Evolutionary conservation across 2,797 vertebrate species (phyloP), one percentile per base, ranked within the genome.

Genomic region (Capromys pilorides): DNA sequence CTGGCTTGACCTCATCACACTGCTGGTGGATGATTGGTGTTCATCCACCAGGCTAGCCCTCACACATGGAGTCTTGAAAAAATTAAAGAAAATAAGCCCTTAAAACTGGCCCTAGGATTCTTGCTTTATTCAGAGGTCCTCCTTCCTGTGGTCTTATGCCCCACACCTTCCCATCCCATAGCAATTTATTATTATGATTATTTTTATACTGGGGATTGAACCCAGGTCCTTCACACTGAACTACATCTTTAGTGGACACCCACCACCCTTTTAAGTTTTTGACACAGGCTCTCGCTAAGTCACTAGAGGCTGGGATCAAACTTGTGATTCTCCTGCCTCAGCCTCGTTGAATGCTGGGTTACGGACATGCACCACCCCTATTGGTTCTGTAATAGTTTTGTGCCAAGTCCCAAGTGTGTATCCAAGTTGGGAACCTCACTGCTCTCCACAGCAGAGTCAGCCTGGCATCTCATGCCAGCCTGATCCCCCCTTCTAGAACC

Each of bases 291-390:
- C 71, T 41, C 12, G 13, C 19, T 41, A 41, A 26, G 71, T 73
- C 19, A 36, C 36, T 41, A 71, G 36, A 36, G n/a, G 22, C 19
- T 73, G 36, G 21, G 22, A 5, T 73, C 10, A 12, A 73, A 26
- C 69, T 73, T 73, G 69, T 22, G 21, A 22, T 73, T 11, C 69
- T 73, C 21, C 69, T 71, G 69, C 69, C 69, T 36, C 36, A 39
- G 69, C 69, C 36, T 73, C 10, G 21, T 21, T 41, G 22, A 73
- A 4, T 22, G 36, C 39, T 24, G n/a, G 36, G 31, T 71, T 33
- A 6, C 2, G 0, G 31, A 22, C 71, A 73, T 0, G 36, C 39
- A 28, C n/a, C 4, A 21, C n/a, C 3, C 4, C n/a, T 4, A 5
- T 36, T 18, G 6, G 9, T 84, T 59, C 51, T n/a, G 10, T 7